Base-by-base conservation (phyloP, 2,113 vertebrate genomes). In the Orthochromis indermauri region DNA sequence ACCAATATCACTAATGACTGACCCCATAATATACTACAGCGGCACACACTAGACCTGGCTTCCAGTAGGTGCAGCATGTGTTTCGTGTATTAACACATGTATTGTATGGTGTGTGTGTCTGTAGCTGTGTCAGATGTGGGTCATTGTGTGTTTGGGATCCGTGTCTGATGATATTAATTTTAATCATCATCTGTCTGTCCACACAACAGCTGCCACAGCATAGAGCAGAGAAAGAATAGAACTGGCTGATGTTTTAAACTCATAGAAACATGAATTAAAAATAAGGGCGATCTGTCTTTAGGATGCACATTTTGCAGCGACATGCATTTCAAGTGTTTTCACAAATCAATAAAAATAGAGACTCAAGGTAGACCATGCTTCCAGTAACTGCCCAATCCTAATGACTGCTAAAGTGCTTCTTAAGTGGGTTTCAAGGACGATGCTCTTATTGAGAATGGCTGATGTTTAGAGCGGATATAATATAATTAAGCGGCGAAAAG, bases 1-100 rank as follows among this genome's bases (percentile, higher is more conserved):
- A 94, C 91, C 85, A 94, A 94, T 95, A 95, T 94, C 92, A 87
- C 90, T 94, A 94, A 95, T 94, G 94, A 94, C 93, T 90, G 90
- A 89, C 92, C 91, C 73, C 61, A 40, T 66, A 85, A 66, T 53
- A 63, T 14, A 71, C 86, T 82, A 83, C 59, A 79, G 35, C 24
- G 10, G 80, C 83, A 84, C 90, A 91, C 82, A 49, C 80, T 19
- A 28, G 51, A 80, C 61, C 33, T 84, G 78, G 73, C 76, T 37
- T 31, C 42, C 79, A 61, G 79, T 79, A 42, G 84, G 84, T 84
- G 49, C 28, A 85, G 71, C 85, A 83, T 94, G 91, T 86, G 90
- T 87, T 81, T 59, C 83, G 68, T 59, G 82, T 87, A 78, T 89
- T 26, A 81, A 55, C 53, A 37, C 80, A 83, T 82, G 24, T 80